Evolutionary conservation across 2,113 vertebrate genomes (phyloP).

Genomic region (Rhabdornis inornatus): DNA sequence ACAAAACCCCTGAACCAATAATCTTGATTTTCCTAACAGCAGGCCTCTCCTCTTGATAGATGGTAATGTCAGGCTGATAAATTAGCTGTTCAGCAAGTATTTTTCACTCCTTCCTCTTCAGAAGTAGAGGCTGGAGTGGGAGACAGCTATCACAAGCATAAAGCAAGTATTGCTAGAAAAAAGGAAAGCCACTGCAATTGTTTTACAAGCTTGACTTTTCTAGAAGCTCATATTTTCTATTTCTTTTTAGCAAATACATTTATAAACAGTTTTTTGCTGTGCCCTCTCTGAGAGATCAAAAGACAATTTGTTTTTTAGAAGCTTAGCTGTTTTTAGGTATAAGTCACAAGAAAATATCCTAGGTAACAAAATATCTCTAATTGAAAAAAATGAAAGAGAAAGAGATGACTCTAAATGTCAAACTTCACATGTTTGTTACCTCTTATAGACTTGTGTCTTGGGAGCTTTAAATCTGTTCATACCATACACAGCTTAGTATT

Average conservation of each 20-base stretch:
- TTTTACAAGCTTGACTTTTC: not conserved
- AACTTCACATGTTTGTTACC: not conserved
- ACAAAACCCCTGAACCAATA: constrained; percentile 4
- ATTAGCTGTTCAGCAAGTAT: constrained; percentile 14
- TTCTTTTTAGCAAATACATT: not conserved
- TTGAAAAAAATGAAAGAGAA: not conserved
- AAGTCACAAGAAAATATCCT: not conserved
- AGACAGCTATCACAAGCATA: not conserved
- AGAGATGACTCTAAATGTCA: not conserved
- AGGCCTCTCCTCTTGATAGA: not conserved
- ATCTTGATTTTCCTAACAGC: constrained; percentile 49
- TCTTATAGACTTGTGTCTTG: not conserved
- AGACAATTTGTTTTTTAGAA: not conserved
- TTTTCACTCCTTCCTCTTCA: not conserved
- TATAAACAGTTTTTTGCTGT: not conserved
- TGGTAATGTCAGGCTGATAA: constrained; percentile 30
- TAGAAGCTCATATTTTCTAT: not conserved
- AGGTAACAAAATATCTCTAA: not conserved
- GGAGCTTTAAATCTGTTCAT: not conserved
- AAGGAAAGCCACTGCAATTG: not conserved
- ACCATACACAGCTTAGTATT: not conserved
- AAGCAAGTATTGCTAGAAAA: not conserved
- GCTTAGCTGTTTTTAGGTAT: not conserved
- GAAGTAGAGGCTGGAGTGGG: not conserved
- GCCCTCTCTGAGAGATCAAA: not conserved